Evolutionary conservation across 2,797 vertebrate genomes (phyloP), one percentile per base, ranked within the genome.

Genomic region (Odontamblyopus rebecca): DNA sequence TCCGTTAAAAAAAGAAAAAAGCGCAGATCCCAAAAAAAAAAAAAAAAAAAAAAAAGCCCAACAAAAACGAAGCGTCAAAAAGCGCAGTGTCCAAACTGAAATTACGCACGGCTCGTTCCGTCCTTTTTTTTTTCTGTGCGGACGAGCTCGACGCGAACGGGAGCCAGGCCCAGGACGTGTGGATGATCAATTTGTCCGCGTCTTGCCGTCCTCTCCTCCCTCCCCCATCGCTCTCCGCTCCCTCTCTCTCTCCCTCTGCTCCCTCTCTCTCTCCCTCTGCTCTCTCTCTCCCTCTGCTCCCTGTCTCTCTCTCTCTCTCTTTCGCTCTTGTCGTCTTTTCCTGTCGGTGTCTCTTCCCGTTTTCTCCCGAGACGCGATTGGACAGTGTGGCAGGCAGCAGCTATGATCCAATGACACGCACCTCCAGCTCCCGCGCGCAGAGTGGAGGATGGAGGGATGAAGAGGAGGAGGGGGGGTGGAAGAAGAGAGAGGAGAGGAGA

Each of bases 371-470:
- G 86, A 90, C 91, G 88, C 85, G 86, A 91, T 91, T 91, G 90
- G 90, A 91, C 91, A 89, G 88, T 88, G 86, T 88, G 84, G 87
- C 89, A 84, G 85, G 86, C 87, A 88, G 88, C 86, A 86, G 87
- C 90, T 77, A 90, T 87, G 90, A 91, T 92, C 89, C 89, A 91
- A 91, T 90, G 88, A 89, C 88, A 87, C 84, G 89, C 88, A 91
- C 89, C 86, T 87, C 78, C 78, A 23, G 35, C 35, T 63, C 75
- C 76, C 44, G 70, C n/a, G 73, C 82, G 74, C 85, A 82, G 75
- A 69, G 75, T 19, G 32, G 63, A 83, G 68, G 70, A 23, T 67
- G 57, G 59, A 48, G 60, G 32, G 54, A 69, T 54, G 68, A 23
- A 59, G 73, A 18, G 69, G 23, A 26, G 61, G 50, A 26, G 61